Evolutionary conservation across 2,797 vertebrate species (phyloP).

Genomic region (Hybognathus amarus): DNA sequence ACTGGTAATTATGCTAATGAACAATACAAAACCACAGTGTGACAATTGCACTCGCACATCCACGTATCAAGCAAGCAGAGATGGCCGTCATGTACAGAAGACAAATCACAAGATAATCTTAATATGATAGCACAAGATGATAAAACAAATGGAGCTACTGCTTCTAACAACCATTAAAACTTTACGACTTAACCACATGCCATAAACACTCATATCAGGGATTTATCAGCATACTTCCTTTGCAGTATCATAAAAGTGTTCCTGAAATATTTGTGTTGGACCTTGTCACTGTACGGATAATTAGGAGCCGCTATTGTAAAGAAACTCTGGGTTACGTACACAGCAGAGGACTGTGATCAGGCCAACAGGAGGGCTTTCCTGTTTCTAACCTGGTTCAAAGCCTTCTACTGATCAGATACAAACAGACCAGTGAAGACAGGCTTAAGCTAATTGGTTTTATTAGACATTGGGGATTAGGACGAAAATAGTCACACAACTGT

Average conservation of each 20-base stretch:
- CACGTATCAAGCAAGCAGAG: not conserved
- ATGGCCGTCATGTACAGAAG: not conserved
- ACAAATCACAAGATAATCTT: conserved; percentile 14
- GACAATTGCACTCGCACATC: not conserved
- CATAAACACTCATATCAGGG: conserved; percentile 27
- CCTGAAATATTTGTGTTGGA: not conserved
- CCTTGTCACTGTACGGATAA: conserved; percentile 1
- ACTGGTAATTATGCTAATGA: conserved; percentile 34
- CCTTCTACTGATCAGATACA: conserved; percentile 39
- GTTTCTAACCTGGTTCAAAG: conserved; percentile 26
- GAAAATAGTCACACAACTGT: conserved; percentile 54
- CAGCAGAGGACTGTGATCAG: conserved; percentile 9
- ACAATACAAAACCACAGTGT: conserved; percentile 11
- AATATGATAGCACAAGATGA: conserved; percentile 6
- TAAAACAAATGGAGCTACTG: not conserved
- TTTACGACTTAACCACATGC: conserved; percentile 26
- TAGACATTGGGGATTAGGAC: conserved; percentile 51
- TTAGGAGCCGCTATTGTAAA: conserved; percentile 11
- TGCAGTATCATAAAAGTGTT: conserved; percentile 2
- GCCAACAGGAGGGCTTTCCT: conserved; percentile 8
- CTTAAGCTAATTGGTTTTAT: conserved; percentile 60
- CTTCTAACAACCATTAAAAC: not conserved
- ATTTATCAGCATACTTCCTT: not conserved
- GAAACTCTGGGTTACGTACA: conserved; percentile 10
- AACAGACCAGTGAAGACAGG: conserved; percentile 42